phyloP scores from a whole-genome alignment of 1,140 invertebrate genomes.

The Drosophila nebulosa region DNA sequence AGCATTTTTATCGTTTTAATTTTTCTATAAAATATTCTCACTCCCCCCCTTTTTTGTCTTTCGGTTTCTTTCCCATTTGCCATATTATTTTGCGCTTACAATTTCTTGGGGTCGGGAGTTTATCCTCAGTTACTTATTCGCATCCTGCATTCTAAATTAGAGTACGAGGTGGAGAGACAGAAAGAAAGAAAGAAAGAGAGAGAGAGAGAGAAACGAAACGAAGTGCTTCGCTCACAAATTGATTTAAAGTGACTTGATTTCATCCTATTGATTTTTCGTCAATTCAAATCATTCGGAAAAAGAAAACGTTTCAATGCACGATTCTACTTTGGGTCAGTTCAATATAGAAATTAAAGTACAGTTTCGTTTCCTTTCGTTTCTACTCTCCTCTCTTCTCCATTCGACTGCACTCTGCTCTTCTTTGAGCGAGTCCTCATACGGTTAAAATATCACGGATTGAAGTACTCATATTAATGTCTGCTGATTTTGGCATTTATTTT shows the following conservation, averaged over 20 bases:
- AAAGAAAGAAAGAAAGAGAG: too few species aligned
- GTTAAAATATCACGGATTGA: conserved; percentile 1
- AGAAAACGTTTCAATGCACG: background rate
- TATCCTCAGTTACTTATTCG: background rate
- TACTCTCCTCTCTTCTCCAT: too few species aligned
- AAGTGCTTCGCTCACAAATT: conserved; percentile 38
- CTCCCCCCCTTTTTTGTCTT: background rate
- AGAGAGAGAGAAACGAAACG: background rate
- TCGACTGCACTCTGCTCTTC: too few species aligned
- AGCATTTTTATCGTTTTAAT: conserved; percentile 46
- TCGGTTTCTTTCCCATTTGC: conserved; percentile 11
- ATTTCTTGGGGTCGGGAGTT: conserved; percentile 10
- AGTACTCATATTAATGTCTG: background rate
- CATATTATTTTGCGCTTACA: conserved; percentile 27
- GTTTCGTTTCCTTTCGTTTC: background rate
- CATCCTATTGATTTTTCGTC: conserved; percentile 62
- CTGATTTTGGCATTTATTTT: background rate
- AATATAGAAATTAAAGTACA: conserved; percentile 9
- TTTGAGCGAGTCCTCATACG: background rate
- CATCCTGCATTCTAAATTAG: background rate
- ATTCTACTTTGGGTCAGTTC: background rate
- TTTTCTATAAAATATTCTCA: conserved; percentile 38
- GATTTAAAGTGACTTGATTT: conserved; percentile 70
- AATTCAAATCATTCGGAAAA: conserved; percentile 17
- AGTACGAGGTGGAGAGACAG: background rate